Evolutionary conservation across 2,888 invertebrate species (phyloP), one percentile per base, ranked within the genome.

Genomic region (Phortica magna): DNA sequence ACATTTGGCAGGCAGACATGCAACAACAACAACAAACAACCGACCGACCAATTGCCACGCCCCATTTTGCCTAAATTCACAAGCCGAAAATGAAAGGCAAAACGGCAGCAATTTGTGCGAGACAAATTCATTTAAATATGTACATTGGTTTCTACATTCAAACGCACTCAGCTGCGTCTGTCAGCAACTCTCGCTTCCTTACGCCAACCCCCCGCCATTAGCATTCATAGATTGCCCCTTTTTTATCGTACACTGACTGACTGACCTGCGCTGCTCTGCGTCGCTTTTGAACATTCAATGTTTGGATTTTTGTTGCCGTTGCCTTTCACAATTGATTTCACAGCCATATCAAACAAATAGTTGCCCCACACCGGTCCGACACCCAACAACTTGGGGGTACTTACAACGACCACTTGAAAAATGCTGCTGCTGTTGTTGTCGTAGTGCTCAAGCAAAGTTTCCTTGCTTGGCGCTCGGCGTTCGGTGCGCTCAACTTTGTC

Each of bases 91-190:
- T 87, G 88, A 83, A 87, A 57, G 41, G 17, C 41, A 42, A 86
- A 87, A 87, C 88, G 86, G 82, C 83, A 88, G 87, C 89, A 88
- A 87, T 87, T 87, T 87, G 89, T 88, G 88, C 78, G 86, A 88
- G 84, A 86, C 89, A 86, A 86, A 86, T 88, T 86, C 89, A 85
- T 85, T 85, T 88, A 88, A 85, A 85, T 85, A 88, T 87, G 88
- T 84, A 81, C 79, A 61, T 48, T 48, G 9, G 2, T 9, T 12
- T 48, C 9, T 6, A 14, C 2, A 48, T 48, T 48, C 48, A 48
- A 14, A 48, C 48, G 31, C 31, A 31, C 31, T 31, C 31, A 31
- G 31, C 31, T 31, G 31, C 31, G 31, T 31, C 31, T 31, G 31
- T 31, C 31, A 31, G 3, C 31, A 31, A 2, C 31, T 31, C 5